Base-by-base conservation (phyloP, 2,888 invertebrate genomes). In the Phasia obesa region DNA sequence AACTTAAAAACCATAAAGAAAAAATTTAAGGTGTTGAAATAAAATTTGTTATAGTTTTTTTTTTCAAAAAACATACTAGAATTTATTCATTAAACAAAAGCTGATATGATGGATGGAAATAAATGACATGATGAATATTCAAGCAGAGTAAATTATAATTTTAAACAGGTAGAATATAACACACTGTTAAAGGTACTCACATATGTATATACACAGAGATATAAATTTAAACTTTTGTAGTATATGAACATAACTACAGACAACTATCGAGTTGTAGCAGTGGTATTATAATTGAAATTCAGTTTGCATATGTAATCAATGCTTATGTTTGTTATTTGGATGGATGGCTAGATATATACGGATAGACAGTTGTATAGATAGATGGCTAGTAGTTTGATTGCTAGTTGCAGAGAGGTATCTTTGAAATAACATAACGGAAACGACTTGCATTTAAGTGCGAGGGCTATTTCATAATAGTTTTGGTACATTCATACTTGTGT, bases 231-330 rank as follows among this genome's bases (percentile, higher is more conserved):
- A 23, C 51, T 51, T 15, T 5, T 23, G 4, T 15, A 4, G 59
- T 15, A 15, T 15, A 38, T 23, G 13, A 35, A 49, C 9, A 35
- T 35, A 35, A 35, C n/a, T 51, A 42, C 60, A 73, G 23, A 31
- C 44, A 27, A 7, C 5, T 15, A 59, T 55, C 17, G 4, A 42
- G 67, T 69, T 49, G 25, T 21, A n/a, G 42, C 31, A 71, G 25
- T 71, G 27, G 51, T 76, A 78, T 57, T 59, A 78, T 74, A 78
- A 82, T 82, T 82, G 78, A 78, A 78, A 82, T 78, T 78, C 78
- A 78, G 74, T 82, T 82, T 82, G 82, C 78, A 82, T 78, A 78
- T 74, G 78, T 78, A 74, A 82, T 82, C 82, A 82, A 74, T 78
- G 78, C 74, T 82, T 64, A 74, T 78, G 82, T 78, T 78, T 82